These are phyloP conservation scores for Neodiprion fabricii DNA, from an alignment of 1,140 invertebrate genomes.

Conservation along the genomic window DNA sequence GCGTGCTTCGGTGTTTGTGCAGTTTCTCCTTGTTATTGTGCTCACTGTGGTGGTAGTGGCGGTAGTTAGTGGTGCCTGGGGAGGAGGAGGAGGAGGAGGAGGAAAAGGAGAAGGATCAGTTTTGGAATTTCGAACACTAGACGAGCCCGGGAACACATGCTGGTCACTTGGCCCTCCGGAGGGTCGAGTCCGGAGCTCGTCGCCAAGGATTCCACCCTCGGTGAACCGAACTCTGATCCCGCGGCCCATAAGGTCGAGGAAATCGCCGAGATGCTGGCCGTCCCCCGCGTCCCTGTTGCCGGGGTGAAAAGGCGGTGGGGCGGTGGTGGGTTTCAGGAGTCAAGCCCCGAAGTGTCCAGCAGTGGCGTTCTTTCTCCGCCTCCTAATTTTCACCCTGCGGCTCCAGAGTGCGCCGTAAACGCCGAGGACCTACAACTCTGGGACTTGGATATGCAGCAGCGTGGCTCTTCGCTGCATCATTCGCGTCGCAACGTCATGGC, in stretches of 20 bases:
- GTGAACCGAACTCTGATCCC: background rate
- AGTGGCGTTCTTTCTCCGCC: slow-evolving; percentile 51
- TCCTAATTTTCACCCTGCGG: slow-evolving; percentile 63
- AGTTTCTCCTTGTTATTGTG: no score
- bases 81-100: slow-evolving; percentile 21
- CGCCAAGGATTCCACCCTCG: background rate
- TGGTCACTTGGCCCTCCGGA: slow-evolving; percentile 6
- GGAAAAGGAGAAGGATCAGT: slow-evolving; percentile 15
- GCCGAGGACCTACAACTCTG: slow-evolving; percentile 82
- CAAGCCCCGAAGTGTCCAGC: slow-evolving; percentile 60
- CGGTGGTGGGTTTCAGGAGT: slow-evolving; percentile 59
- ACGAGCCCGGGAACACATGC: background rate
- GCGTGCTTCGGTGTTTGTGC: no score
- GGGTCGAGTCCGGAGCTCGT: background rate
- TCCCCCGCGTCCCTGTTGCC: slow-evolving; percentile 52
- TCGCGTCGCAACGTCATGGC: slow-evolving; percentile 2
- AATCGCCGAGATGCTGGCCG: slow-evolving; percentile 44
- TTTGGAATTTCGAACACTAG: background rate
- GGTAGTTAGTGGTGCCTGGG: background rate
- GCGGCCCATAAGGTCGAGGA: slow-evolving; percentile 12
- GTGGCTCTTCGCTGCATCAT: slow-evolving; percentile 22
- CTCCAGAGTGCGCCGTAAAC: slow-evolving; percentile 67
- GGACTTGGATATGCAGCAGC: slow-evolving; percentile 70
- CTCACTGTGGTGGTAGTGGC: background rate
- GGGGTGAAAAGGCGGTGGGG: slow-evolving; percentile 53